A percentile compares a stretch with the other conserved stretches of the same genome.
Evolutionary conservation across 2,113 vertebrate species (phyloP).

Genomic region (Muntiacus muntjak): DNA sequence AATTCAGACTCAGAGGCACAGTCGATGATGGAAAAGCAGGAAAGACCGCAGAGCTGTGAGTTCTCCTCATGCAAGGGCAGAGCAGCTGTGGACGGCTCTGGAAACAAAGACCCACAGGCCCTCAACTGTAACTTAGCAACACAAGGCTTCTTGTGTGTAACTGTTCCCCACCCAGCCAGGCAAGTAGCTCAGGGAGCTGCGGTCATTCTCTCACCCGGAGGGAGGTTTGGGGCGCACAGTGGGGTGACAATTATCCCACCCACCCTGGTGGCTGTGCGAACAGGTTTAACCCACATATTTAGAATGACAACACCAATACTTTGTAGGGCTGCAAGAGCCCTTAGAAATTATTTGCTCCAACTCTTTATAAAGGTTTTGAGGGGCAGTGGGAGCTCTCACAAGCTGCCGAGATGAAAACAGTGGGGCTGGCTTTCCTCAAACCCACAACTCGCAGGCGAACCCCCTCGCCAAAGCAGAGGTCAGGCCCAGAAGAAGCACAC

Average conservation of each 20-base stretch:
- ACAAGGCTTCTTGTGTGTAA: neutral
- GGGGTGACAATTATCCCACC: neutral
- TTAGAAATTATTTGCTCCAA: neutral
- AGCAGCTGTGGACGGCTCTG: neutral
- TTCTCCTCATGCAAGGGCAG: neutral
- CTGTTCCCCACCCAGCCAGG: neutral
- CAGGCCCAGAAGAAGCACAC: neutral
- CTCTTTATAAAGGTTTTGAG: neutral
- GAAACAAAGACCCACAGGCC: neutral
- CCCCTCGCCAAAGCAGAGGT: neutral
- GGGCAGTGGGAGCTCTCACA: neutral
- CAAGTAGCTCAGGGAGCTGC: neutral
- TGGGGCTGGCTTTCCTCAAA: neutral
- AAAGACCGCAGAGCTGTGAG: neutral
- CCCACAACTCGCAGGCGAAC: rapidly evolving
- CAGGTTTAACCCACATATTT: neutral
- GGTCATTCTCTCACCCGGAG: neutral
- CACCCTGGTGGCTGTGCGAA: neutral
- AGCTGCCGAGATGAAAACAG: neutral
- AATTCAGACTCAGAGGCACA: neutral
- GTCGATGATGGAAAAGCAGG: neutral
- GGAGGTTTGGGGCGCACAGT: neutral
- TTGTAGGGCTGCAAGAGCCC: neutral
- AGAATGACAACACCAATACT: neutral
- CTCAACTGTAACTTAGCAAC: conserved; percentile 46